These are phyloP conservation scores for Ochropleura leucogaster DNA, from an alignment of 2,888 invertebrate species.

Conservation along the genomic window DNA sequence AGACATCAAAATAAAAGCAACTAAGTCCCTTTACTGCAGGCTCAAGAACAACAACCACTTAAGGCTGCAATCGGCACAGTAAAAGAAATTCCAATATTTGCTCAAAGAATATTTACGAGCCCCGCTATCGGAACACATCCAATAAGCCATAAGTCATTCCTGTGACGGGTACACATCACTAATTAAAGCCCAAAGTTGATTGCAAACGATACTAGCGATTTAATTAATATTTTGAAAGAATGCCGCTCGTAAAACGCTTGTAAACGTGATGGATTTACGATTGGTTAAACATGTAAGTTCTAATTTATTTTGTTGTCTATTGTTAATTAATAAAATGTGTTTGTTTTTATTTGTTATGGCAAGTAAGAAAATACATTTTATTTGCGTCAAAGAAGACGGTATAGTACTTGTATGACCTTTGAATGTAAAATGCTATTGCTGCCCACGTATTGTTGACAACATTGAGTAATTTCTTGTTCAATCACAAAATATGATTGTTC, in stretches of 20 bases:
- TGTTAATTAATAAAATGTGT: constrained; percentile 40
- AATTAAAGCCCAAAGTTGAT: constrained; percentile 81
- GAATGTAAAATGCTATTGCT: not conserved
- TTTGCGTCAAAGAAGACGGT: too few species aligned
- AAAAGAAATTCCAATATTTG: constrained; percentile 66
- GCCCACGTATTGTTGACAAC: not conserved
- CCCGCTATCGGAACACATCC: constrained; percentile 66
- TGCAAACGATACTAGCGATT: constrained; percentile 74
- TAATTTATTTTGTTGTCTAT: constrained; percentile 58
- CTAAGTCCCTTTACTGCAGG: not conserved
- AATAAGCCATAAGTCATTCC: constrained; percentile 83
- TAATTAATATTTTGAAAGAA: constrained; percentile 79
- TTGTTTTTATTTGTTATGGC: constrained; percentile 1
- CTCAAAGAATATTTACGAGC: constrained; percentile 64
- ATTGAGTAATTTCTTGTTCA: constrained; percentile 1
- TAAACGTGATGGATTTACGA: constrained; percentile 76
- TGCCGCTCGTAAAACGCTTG: constrained; percentile 72
- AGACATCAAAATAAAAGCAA: not conserved
- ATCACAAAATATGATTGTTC: not conserved
- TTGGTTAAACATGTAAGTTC: constrained; percentile 44
- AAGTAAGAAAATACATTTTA: too few species aligned
- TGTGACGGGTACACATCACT: constrained; percentile 78
- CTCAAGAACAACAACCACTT: constrained; percentile 15
- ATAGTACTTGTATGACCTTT: not conserved
- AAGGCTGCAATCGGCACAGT: constrained; percentile 47